Evolutionary conservation across 2,888 invertebrate species (phyloP).

Genomic region (Chrysina gloriosa): DNA sequence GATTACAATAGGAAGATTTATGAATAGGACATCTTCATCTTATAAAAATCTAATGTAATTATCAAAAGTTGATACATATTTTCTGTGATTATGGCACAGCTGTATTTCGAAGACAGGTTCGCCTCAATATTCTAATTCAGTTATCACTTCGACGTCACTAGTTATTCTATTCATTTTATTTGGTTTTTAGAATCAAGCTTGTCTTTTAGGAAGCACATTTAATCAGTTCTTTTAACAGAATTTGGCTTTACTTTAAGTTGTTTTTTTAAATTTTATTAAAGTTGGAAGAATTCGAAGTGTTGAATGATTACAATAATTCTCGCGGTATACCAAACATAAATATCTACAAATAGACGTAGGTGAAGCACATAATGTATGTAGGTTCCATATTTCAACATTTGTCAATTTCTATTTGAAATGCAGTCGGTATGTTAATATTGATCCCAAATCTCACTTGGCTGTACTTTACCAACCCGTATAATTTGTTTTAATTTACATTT

Average conservation of each 20-base stretch:
- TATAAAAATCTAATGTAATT: conserved; percentile 33
- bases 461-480: conserved; percentile 44
- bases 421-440: conserved; percentile 46
- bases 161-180: conserved; percentile 9
- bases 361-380: conserved; percentile 12
- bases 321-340: conserved; percentile 1
- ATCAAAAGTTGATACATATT: conserved; percentile 30
- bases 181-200: conserved; percentile 34
- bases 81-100: conserved; percentile 26
- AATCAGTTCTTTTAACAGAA: conserved; percentile 36
- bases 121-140: conserved; percentile 1
- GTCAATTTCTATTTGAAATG: conserved; percentile 19
- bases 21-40: neutral
- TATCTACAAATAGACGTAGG: conserved; percentile 6
- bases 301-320: conserved; percentile 21
- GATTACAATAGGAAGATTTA: conserved; percentile 17
- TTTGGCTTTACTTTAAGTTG: conserved; percentile 27
- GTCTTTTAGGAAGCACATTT: conserved; percentile 39
- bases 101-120: conserved; percentile 3
- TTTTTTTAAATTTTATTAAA: conserved; percentile 18
- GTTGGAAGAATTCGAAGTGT: conserved; percentile 22
- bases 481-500: conserved; percentile 36
- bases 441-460: conserved; percentile 52
- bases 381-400: conserved; percentile 18
- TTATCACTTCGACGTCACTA: conserved; percentile 32